Evolutionary conservation across 2,113 vertebrate species (phyloP).

Genomic region (Calyptomena viridis): DNA sequence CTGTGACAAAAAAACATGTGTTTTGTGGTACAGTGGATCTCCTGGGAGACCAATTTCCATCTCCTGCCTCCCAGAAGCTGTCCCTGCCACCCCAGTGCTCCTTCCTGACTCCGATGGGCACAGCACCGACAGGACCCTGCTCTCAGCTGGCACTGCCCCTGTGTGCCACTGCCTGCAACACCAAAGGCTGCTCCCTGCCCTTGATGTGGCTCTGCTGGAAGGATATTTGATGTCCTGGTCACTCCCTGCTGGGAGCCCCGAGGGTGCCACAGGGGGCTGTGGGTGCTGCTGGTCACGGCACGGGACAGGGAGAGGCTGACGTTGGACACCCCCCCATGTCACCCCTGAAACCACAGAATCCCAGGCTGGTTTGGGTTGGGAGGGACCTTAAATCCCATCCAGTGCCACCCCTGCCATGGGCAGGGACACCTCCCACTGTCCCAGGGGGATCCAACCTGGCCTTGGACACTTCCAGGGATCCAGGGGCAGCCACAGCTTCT

Average conservation of each 20-base stretch:
- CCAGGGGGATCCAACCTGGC: neutral
- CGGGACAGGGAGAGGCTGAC: neutral
- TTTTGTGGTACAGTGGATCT: neutral
- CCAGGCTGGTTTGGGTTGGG: neutral
- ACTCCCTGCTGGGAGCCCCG: neutral
- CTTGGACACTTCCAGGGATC: neutral
- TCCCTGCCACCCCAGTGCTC: neutral
- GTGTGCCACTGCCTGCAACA: neutral
- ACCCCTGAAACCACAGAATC: neutral
- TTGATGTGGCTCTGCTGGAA: neutral
- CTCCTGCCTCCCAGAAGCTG: neutral
- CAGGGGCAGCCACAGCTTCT: neutral
- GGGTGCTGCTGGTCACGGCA: neutral
- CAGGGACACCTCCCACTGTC: neutral
- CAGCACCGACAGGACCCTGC: rapidly evolving
- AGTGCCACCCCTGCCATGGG: neutral
- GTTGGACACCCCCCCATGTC: neutral
- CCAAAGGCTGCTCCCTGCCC: neutral
- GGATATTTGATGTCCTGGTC: neutral
- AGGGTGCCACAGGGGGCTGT: neutral
- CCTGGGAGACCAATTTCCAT: neutral
- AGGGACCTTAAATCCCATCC: neutral
- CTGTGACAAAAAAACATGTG: rapidly evolving
- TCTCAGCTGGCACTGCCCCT: rapidly evolving
- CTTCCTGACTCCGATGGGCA: rapidly evolving